Evolutionary conservation across 2,797 vertebrate species (phyloP), one percentile per base, ranked within the genome.

Genomic region (Tangara arthus): DNA sequence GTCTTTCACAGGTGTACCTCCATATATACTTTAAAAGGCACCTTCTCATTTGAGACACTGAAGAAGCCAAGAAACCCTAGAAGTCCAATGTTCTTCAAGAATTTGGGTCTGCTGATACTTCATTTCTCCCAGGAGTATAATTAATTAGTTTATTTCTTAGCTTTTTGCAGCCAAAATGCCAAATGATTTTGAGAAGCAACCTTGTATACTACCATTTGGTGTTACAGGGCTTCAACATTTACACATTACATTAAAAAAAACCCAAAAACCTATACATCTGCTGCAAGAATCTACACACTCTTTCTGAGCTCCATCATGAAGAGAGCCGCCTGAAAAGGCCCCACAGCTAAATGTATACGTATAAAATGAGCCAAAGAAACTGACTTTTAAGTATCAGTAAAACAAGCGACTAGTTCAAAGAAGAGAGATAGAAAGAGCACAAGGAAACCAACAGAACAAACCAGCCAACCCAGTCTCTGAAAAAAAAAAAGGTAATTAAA

Each of bases 211-310:
- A 42, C 6, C 5, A 8, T 47, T 59, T n/a, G 35, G 15, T 52
- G 8, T 56, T 44, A 47, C 14, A 57, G 9, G 16, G 28, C 12
- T 39, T 68, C 26, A 37, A 77, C 16, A 32, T 30, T 63, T 57
- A 71, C 22, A 77, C 2, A 9, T 0, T 2, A 21, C 24, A 47
- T 12, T 28, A 60, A 42, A 26, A 47, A 19, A 3, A 0, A 0
- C 8, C 7, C 12, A 0, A n/a, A 79, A 55, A 35, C 4, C 23
- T 64, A 42, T 0, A 7, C 3, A 71, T 11, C 14, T 84, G 16
- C 57, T 80, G 5, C 18, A 81, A 91, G 30, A 39, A 7, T 34
- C 53, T 41, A 24, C 15, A 14, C 5, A 49, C 12, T 68, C 32
- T 14, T 82, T 91, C 35, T 32, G 37, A 81, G 56, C 50, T 80